Conservation (phyloP, 2,888 invertebrate genomes). For the Apoda limacodes region DNA sequence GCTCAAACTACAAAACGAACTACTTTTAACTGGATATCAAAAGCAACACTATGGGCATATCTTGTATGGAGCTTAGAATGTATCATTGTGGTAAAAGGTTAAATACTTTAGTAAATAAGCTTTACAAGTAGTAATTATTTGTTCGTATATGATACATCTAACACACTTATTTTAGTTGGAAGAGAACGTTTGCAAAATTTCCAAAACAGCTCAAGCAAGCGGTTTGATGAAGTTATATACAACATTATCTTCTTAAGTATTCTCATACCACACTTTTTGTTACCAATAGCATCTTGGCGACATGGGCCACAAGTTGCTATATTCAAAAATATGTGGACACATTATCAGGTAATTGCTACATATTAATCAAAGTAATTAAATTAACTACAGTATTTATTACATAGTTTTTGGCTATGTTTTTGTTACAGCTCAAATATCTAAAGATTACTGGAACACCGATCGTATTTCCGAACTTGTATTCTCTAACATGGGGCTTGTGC, state of each 20-base stretch:
- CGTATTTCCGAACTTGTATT: constrained; percentile 73
- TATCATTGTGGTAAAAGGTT: constrained; percentile 64
- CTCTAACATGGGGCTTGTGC: constrained; percentile 74
- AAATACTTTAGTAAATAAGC: constrained; percentile 5
- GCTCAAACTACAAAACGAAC: constrained; percentile 58
- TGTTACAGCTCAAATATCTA: constrained; percentile 69
- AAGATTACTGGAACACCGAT: constrained; percentile 74
- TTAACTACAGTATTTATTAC: background rate
- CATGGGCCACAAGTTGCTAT: constrained; percentile 78
- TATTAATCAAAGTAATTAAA: constrained; percentile 1
- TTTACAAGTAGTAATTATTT: too few species aligned
- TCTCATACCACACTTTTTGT: constrained; percentile 76
- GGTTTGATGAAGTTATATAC: constrained; percentile 81
- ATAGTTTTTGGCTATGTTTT: background rate
- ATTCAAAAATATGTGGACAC: constrained; percentile 84
- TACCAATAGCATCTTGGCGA: constrained; percentile 78
- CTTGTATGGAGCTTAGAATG: constrained; percentile 72
- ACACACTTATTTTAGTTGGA: too few species aligned
- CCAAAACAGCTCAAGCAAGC: constrained; percentile 69
- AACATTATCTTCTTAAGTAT: constrained; percentile 80
- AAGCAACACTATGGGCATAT: constrained; percentile 76
- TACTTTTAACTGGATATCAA: constrained; percentile 74
- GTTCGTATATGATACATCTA: too few species aligned
- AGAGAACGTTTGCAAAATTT: constrained; percentile 66
- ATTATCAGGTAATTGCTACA: constrained; percentile 69